Evolutionary conservation across 1,140 invertebrate genomes (phyloP), one percentile per base, ranked within the genome.

Genomic region (Tetragnatha versicolor): DNA sequence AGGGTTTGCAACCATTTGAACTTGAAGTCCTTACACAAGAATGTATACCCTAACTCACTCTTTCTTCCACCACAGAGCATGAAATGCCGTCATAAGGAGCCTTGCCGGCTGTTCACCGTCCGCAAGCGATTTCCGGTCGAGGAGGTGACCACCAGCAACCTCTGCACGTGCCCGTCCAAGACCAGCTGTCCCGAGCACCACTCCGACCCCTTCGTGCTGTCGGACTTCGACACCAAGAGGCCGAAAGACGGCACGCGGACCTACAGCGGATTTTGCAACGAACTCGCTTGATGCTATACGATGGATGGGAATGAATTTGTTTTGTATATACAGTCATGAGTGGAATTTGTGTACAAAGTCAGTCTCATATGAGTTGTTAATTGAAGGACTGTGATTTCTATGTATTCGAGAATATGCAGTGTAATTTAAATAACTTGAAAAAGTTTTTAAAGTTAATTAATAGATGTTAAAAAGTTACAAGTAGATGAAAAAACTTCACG

Each of bases 31-130:
- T n/a, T n/a, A n/a, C n/a, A n/a, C n/a, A n/a, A n/a, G n/a, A n/a
- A n/a, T n/a, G n/a, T n/a, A n/a, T n/a, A n/a, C n/a, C n/a, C n/a
- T n/a, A n/a, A n/a, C n/a, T n/a, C n/a, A n/a, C n/a, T n/a, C n/a
- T n/a, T n/a, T n/a, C n/a, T n/a, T 68, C 80, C 76, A 80, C 88
- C 87, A 73, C 88, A 95, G 93, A 91, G 91, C 83, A 86, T 95
- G 76, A 87, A 92, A 42, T 96, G 94, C 83, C 92, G 93, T 80
- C 87, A 93, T 35, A 95, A 95, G 83, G 93, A 95, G 83, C 94
- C 94, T 0, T 96, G 94, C 83, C 89, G 93, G 51, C 85, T 95
- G 58, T 96, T 96, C 86, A 94, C 93, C 29, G 93, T 94, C 1
- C 88, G 93, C 37, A 93, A 93, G 82, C 89, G 93, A 61, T 90